Evolutionary conservation across 2,113 vertebrate genomes (phyloP), one percentile per base, ranked within the genome.

Genomic region (Manacus vitellinus): DNA sequence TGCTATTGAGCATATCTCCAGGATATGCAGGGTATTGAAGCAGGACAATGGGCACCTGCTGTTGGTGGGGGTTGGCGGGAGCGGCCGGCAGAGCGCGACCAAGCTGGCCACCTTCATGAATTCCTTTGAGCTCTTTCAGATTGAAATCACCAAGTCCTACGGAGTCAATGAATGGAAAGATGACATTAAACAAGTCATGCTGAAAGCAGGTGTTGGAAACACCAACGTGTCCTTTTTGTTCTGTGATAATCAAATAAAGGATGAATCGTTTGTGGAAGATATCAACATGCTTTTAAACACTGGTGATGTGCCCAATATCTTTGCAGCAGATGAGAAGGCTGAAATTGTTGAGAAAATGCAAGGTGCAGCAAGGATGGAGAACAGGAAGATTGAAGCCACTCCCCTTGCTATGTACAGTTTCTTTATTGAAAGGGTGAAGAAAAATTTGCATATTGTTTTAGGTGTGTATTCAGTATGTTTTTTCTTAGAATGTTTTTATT

Each of bases 201-300:
- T 98, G 39, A 99, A 99, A 93, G 97, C 98, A 2, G 99, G 99
- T 5, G 97, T 98, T 5, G 93, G 92, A 49, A 98, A 98, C 74
- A 99, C 96, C 91, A 97, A 78, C 4, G 96, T 98, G 2, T 98
- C 99, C 33, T 99, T 99, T 92, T 97, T 99, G 55, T 98, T 99
- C 12, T 96, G 95, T 6, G 99, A 99, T 85, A 99, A 97, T 73
- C 99, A 99, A 89, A 99, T 99, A 90, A 99, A 99, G 92, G 98
- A 99, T 5, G 99, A 99, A 84, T 97, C 98, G 0, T 99, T 99
- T 47, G 96, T 99, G 3, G 99, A 99, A 92, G 99, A 99, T 62
- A 97, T 99, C 91, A 99, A 99, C 95, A 99, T 99, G 98, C 98
- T 99, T 59, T 97, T 99, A 66, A 99, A 99, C 97, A 98, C 98